phyloP scores from a whole-genome alignment of 2,113 vertebrate species.

The Catharus minimus region DNA sequence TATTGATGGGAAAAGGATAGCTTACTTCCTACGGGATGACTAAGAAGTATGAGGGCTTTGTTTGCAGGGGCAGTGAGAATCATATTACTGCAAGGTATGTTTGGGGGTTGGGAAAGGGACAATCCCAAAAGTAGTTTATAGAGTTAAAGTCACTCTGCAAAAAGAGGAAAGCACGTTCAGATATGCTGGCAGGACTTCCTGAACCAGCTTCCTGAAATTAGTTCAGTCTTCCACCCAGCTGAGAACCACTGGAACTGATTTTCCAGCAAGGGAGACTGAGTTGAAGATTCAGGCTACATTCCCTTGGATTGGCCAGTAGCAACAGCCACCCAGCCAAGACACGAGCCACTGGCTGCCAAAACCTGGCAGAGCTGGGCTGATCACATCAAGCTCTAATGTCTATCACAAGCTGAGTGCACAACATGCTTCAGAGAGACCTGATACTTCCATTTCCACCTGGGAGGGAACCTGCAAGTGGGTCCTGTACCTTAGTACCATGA shows the following conservation, averaged over 20 bases:
- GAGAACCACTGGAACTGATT: not conserved
- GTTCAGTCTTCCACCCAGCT: not conserved
- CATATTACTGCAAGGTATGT: not conserved
- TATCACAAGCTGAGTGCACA: not conserved
- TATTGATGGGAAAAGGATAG: not conserved
- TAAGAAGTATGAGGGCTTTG: not conserved
- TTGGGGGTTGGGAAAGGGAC: not conserved
- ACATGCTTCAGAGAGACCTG: not conserved
- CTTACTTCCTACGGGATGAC: not conserved
- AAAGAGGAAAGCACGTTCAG: not conserved
- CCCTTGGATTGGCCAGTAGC: not conserved
- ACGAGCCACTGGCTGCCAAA: not conserved
- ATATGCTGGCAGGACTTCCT: not conserved
- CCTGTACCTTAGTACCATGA: not conserved
- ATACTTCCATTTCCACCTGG: not conserved
- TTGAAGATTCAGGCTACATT: not conserved
- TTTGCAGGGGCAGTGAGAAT: not conserved
- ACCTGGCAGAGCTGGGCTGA: not conserved
- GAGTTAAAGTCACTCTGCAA: not conserved
- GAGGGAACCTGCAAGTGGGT: not conserved
- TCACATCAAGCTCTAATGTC: not conserved
- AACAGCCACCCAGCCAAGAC: not conserved
- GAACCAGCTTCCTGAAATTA: not conserved
- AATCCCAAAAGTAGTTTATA: not conserved
- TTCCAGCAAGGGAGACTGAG: not conserved